These are phyloP conservation scores for Nipponia nippon DNA, from an alignment of 2,113 vertebrate genomes.

Conservation along the genomic window DNA sequence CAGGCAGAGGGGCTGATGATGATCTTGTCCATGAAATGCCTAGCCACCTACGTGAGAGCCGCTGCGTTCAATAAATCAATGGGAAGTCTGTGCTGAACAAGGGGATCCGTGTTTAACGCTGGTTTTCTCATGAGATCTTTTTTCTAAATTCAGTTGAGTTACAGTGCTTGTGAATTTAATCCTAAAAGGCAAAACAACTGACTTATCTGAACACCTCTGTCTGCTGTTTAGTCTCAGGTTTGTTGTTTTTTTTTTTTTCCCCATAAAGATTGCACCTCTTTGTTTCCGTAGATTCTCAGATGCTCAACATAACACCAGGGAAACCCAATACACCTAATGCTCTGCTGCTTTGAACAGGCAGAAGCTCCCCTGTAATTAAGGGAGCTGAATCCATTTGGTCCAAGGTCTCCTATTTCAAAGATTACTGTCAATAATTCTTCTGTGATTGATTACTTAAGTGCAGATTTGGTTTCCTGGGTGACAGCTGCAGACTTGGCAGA, in stretches of 20 bases:
- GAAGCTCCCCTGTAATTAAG: slow-evolving; percentile 5
- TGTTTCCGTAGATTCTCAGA: neutral
- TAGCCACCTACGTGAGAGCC: neutral
- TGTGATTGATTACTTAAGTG: neutral
- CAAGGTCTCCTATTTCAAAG: neutral
- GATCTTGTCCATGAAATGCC: neutral
- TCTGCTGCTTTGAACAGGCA: neutral
- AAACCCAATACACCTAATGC: neutral
- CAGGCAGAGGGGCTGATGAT: neutral
- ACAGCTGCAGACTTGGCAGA: slow-evolving; percentile 17
- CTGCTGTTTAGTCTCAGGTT: neutral
- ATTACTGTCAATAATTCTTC: neutral
- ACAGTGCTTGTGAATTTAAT: neutral
- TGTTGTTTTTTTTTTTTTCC: neutral
- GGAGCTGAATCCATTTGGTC: neutral
- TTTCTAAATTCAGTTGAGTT: neutral
- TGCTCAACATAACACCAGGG: neutral
- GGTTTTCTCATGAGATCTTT: neutral
- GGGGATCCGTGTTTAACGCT: neutral
- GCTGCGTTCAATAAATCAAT: neutral
- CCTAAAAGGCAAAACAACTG: neutral
- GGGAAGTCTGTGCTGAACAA: neutral
- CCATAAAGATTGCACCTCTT: neutral
- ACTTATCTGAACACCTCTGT: neutral
- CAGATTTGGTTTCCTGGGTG: slow-evolving; percentile 18